These are phyloP conservation scores for Petrocephalus microphthalmus DNA, from an alignment of 2,113 vertebrate species.

Conservation along the genomic window DNA sequence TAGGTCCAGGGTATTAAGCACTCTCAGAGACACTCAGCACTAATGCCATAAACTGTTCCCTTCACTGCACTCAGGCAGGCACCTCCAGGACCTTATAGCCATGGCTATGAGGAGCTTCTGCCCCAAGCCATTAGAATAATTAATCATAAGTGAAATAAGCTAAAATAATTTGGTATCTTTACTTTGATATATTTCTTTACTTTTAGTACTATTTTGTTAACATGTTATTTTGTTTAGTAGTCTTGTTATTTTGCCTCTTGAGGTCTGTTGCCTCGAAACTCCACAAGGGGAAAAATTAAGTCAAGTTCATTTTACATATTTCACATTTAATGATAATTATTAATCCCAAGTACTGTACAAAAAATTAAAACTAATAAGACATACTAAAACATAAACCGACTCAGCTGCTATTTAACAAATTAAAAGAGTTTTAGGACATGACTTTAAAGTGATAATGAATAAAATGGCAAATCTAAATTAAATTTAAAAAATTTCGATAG, in stretches of 20 bases:
- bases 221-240: not conserved
- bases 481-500: not conserved
- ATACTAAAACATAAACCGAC: not conserved
- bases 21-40: not conserved
- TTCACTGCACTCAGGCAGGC: not conserved
- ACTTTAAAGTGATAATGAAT: not conserved
- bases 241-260: not conserved
- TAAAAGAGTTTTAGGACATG: not conserved
- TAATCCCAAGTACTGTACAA: not conserved
- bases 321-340: not conserved
- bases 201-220: not conserved
- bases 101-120: not conserved
- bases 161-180: not conserved
- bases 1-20: not conserved
- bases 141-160: not conserved
- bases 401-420: not conserved
- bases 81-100: not conserved
- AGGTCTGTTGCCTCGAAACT: not conserved
- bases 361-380: not conserved
- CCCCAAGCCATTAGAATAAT: not conserved
- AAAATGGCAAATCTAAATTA: not conserved
- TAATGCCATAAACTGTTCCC: not conserved
- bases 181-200: not conserved
- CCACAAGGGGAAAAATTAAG: not conserved
- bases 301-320: not conserved